Evolutionary conservation across 2,113 vertebrate species (phyloP), one percentile per base, ranked within the genome.

Genomic region (Campylorhamphus procurvoides): DNA sequence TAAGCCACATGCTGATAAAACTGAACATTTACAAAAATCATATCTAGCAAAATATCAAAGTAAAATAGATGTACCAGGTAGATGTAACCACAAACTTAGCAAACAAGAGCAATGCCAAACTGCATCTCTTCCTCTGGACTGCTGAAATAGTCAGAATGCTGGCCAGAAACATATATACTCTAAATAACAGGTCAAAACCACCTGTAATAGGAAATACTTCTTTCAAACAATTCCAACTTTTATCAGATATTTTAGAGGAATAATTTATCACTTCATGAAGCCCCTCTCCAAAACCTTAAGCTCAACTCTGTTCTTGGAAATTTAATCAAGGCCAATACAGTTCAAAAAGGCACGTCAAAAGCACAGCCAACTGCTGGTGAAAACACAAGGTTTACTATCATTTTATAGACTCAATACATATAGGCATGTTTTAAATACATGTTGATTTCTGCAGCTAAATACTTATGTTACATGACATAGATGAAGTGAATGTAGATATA

Each of bases 151-250:
- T 84, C 80, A 84, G 66, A 82, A 69, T 73, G 83, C 69, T 95
- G 92, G 44, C 28, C 66, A 66, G 82, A 96, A 95, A 83, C 4
- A 3, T 33, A 56, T 17, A 18, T 27, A 75, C 28, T 55, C 64
- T 39, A 84, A 93, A 86, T 42, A 91, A 77, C 53, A 84, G 72
- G 73, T 66, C 72, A 94, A 82, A 88, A 77, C 23, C 88, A 97
- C 86, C 75, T 97, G 83, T 42, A 96, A 91, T 33, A 95, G 77
- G 62, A 93, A 62, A 87, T 79, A 87, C 42, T 68, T 71, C 24
- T 87, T 93, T 91, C 59, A 89, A 96, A 96, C 72, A 94, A 63
- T 87, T 94, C 49, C 67, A 95, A 74, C 87, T 94, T 86, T n/a
- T 56, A 80, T 47, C 35, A 91, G 31, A 27, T 47, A 93, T 59